Percentiles rank a stretch among this genome's conserved stretches.
phyloP scores from a whole-genome alignment of 37 sponge, comb jelly and placozoan genomes.

The Eunapius fragilis region DNA sequence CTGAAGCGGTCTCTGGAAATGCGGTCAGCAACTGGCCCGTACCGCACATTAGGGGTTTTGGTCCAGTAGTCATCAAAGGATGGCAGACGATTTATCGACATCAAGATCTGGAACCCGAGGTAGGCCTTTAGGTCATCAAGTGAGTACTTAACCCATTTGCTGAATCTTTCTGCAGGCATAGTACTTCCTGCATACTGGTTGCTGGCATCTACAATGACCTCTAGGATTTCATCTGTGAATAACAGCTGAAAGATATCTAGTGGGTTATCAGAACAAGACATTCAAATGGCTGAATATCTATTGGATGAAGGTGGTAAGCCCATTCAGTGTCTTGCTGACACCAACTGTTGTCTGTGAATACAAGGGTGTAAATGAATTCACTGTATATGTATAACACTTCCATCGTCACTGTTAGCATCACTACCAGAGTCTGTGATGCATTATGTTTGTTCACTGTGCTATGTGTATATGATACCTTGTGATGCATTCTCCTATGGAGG shows the following conservation, averaged over 20 bases:
- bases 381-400: neutral
- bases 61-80: constrained; percentile 36
- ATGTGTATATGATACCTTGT: neutral
- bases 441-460: neutral
- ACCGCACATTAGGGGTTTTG: neutral
- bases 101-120: constrained; percentile 25
- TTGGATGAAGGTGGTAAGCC: neutral
- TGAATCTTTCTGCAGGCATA: constrained; percentile 12
- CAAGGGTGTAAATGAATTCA: neutral
- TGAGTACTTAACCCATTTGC: constrained; percentile 3
- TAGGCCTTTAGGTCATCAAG: constrained; percentile 22
- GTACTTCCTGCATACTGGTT: constrained; percentile 24
- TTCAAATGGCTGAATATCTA: constrained; percentile 13
- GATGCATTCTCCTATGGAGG: neutral
- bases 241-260: constrained; percentile 30
- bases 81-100: constrained; percentile 16
- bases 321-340: neutral
- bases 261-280: neutral
- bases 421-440: neutral
- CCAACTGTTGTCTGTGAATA: neutral
- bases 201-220: constrained; percentile 15
- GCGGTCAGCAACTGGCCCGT: constrained; percentile 19
- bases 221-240: constrained; percentile 18
- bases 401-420: neutral
- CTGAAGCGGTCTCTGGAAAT: constrained; percentile 36